Evolutionary conservation across 1,140 invertebrate genomes (phyloP).

Genomic region (Scylla paramamosain): DNA sequence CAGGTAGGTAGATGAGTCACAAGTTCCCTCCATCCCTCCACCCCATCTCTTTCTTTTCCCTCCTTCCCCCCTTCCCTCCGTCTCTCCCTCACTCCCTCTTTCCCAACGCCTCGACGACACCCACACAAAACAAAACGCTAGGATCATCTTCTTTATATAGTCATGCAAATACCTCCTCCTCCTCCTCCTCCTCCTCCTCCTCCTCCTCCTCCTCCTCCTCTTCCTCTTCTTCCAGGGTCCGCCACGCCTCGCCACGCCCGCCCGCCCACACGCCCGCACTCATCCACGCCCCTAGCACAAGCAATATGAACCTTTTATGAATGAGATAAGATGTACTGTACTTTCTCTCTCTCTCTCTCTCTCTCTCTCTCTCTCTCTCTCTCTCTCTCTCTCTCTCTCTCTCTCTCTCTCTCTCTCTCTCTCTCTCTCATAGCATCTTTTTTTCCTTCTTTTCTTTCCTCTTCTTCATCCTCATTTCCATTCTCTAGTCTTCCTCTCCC

Average conservation of each 20-base stretch:
- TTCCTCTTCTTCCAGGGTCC: neutral
- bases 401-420: conserved; percentile 12
- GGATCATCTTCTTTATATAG: neutral
- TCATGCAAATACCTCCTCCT: neutral
- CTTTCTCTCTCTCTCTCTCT: neutral
- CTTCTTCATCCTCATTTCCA: neutral
- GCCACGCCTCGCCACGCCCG: neutral
- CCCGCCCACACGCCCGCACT: neutral
- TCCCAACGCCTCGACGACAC: neutral
- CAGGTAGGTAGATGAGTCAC: neutral
- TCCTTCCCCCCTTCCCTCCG: neutral
- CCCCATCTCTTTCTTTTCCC: neutral
- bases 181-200: conserved; percentile 1
- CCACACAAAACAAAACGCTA: neutral
- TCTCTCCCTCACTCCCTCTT: neutral
- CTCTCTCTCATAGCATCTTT: neutral
- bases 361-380: neutral
- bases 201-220: neutral
- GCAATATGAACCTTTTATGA: neutral
- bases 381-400: neutral
- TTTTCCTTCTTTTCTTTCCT: neutral
- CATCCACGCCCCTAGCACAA: neutral
- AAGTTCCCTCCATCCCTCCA: too few species aligned
- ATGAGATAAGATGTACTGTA: neutral
- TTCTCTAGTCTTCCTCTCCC: neutral